phyloP scores from a whole-genome alignment of 2,888 invertebrate genomes.

The Lepeophtheirus nordmannii region DNA sequence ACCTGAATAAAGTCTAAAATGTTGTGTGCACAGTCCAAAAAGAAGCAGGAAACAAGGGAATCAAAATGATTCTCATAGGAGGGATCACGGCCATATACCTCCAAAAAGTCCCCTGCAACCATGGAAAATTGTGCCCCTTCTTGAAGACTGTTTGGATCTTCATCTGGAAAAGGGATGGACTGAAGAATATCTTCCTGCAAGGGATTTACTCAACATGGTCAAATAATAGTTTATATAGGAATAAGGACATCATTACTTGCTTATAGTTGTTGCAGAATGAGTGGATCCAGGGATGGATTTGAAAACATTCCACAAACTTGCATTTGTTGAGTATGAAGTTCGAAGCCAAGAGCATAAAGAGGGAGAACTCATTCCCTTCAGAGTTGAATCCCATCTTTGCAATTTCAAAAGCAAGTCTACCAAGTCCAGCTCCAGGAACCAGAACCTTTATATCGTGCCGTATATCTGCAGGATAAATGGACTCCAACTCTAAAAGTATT shows the following conservation, averaged over 20 bases:
- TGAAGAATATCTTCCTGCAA: slow-evolving; percentile 62
- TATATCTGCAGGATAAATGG: slow-evolving; percentile 44
- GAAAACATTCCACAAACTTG: slow-evolving; percentile 40
- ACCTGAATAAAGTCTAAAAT: slow-evolving; percentile 84
- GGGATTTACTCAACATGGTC: slow-evolving; percentile 5
- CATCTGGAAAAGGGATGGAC: slow-evolving; percentile 69
- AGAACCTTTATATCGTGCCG: slow-evolving; percentile 50
- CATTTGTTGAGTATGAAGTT: slow-evolving; percentile 84
- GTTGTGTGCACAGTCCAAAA: slow-evolving; percentile 95
- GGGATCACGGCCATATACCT: slow-evolving; percentile 51
- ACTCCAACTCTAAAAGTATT: slow-evolving; percentile 64
- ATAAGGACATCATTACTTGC: background rate
- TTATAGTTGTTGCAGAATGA: slow-evolving; percentile 73
- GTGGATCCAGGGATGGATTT: slow-evolving; percentile 85
- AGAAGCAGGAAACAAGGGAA: slow-evolving; percentile 89
- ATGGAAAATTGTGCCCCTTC: slow-evolving; percentile 64
- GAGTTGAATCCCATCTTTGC: slow-evolving; percentile 74
- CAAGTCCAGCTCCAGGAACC: slow-evolving; percentile 92
- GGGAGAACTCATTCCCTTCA: slow-evolving; percentile 93
- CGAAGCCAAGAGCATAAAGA: slow-evolving; percentile 92
- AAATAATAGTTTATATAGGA: background rate
- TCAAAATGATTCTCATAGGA: slow-evolving; percentile 52
- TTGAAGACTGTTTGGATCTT: slow-evolving; percentile 53
- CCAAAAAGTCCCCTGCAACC: slow-evolving; percentile 91
- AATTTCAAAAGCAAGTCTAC: slow-evolving; percentile 82